These are phyloP conservation scores for Xanthorhoe spadicearia DNA, from an alignment of 2,888 invertebrate species.

Conservation along the genomic window DNA sequence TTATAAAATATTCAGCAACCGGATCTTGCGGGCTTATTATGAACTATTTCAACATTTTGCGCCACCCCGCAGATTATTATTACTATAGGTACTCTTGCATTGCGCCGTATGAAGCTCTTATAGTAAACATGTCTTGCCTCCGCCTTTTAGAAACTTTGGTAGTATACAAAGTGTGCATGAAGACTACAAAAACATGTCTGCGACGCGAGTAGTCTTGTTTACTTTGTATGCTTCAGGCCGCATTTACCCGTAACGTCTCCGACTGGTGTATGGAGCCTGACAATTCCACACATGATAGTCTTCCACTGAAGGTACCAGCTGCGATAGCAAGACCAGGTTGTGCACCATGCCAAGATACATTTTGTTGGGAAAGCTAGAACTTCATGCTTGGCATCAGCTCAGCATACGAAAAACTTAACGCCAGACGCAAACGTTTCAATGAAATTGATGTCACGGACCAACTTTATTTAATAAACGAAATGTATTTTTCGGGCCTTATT, in stretches of 20 bases:
- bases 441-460: slow-evolving; percentile 33
- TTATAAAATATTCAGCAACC: slow-evolving; percentile 65
- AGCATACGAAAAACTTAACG: slow-evolving; percentile 38
- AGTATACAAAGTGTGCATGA: background rate
- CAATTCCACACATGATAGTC: background rate
- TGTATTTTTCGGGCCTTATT: slow-evolving; percentile 40
- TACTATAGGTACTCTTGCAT: slow-evolving; percentile 28
- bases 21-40: slow-evolving; percentile 56
- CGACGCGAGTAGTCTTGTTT: background rate
- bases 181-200: background rate
- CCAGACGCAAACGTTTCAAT: slow-evolving; percentile 28
- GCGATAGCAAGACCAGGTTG: background rate
- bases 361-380: slow-evolving; percentile 31
- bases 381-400: slow-evolving; percentile 28
- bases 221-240: background rate
- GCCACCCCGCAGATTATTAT: slow-evolving; percentile 46
- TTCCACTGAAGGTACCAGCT: background rate
- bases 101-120: background rate
- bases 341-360: slow-evolving; percentile 18
- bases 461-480: slow-evolving; percentile 37
- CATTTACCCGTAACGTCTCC: background rate
- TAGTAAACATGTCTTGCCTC: slow-evolving; percentile 1
- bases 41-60: slow-evolving; percentile 59
- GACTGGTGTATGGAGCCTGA: background rate
- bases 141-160: slow-evolving; percentile 3